Evolutionary conservation across 1,140 invertebrate species (phyloP), one percentile per base, ranked within the genome.

Genomic region (Sycophila sp.): DNA sequence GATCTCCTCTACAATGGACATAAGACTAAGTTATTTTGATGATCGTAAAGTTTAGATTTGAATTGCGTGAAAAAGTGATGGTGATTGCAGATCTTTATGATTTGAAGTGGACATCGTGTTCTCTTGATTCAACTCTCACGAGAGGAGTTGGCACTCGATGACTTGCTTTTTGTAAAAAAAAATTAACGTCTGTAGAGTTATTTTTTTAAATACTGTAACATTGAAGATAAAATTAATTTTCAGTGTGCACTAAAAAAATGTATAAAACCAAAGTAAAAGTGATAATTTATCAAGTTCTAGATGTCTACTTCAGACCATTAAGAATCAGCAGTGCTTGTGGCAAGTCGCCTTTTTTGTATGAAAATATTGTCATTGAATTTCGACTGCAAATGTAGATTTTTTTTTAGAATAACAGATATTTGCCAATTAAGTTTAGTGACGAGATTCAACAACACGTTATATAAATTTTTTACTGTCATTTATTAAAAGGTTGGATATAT

Each of bases 401-500:
- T 34, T 26, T 67, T 70, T 47, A 73, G 34, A 71, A 32, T 30
- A 34, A 64, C 28, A 7, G 32, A 60, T 66, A 67, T 53, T n/a
- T 59, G 69, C 74, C 63, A 73, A 75, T 66, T 69, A 73, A 70
- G 68, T 74, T 38, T 72, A 76, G 56, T 17, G 40, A 58, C 40
- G 55, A 53, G 17, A 66, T 71, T 30, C 58, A 60, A 63, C n/a
- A 73, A 71, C 49, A 67, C 47, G 28, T 62, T 45, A 15, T 55
- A 56, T 58, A 51, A 70, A 70, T 58, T 71, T 22, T 73, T 65
- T 70, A 66, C 42, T 73, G 34, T 47, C 70, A 34, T 63, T 74
- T 71, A 69, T 64, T 71, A 63, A 68, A 62, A 71, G 72, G 75
- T 59, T 76, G 66, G 72, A 74, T 75, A 73, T 63, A n/a, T n/a